Percentiles rank a stretch among this genome's conserved stretches.
phyloP scores from a whole-genome alignment of 2,888 invertebrate genomes.

The Petrolisthes manimaculis region DNA sequence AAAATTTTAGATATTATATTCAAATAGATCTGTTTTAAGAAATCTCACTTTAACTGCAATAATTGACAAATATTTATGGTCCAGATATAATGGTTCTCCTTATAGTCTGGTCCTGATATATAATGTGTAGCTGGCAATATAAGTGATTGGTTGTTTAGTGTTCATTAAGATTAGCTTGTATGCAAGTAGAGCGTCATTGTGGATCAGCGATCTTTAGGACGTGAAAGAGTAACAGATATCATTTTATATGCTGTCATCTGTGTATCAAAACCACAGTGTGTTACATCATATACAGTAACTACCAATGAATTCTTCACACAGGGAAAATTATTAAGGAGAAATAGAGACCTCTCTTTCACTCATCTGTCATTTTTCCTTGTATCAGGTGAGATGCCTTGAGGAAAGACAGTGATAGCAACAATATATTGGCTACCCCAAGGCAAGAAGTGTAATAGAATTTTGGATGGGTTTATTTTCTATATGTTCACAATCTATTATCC shows the following conservation, averaged over 20 bases:
- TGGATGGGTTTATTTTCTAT: too few species aligned
- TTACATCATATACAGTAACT: neutral
- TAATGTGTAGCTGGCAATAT: slow-evolving; percentile 53
- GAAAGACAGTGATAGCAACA: too few species aligned
- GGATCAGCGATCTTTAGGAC: neutral
- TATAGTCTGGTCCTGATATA: slow-evolving; percentile 39
- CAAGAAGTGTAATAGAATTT: too few species aligned
- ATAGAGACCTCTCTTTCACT: neutral
- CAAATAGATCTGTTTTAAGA: slow-evolving; percentile 7
- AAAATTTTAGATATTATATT: too few species aligned
- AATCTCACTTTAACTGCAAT: slow-evolving; percentile 47
- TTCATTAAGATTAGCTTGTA: slow-evolving; percentile 36
- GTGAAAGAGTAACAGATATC: neutral
- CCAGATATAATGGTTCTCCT: slow-evolving; percentile 24
- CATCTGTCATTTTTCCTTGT: neutral
- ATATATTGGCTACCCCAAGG: too few species aligned
- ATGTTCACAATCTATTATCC: too few species aligned
- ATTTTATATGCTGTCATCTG: neutral
- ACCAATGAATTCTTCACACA: neutral
- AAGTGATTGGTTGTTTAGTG: slow-evolving; percentile 41
- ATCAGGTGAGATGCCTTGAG: too few species aligned
- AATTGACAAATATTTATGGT: slow-evolving; percentile 39
- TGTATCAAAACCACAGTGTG: neutral
- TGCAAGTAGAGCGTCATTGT: slow-evolving; percentile 20
- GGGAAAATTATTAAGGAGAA: neutral